A percentile compares a stretch with the other conserved stretches of the same genome.
Evolutionary conservation across 2,888 invertebrate genomes (phyloP).

Genomic region (Crematogaster levior): DNA sequence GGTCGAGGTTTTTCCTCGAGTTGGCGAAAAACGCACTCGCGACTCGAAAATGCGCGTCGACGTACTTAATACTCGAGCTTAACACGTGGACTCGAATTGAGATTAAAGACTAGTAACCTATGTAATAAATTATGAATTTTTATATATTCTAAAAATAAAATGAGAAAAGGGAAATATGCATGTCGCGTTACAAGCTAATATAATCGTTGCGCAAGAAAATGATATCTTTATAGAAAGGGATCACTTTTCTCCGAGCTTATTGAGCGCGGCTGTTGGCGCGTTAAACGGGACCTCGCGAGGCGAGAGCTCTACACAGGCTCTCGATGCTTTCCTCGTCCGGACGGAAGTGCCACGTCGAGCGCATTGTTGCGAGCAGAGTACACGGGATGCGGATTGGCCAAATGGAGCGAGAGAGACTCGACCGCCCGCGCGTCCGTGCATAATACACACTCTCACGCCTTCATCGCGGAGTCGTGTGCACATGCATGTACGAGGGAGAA

Average conservation of each 20-base stretch:
- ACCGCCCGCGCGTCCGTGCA: conserved; percentile 56
- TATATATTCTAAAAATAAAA: neutral
- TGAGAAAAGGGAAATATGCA: neutral
- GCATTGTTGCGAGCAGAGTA: conserved; percentile 76
- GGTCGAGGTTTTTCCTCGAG: conserved; percentile 72
- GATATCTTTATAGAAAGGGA: neutral
- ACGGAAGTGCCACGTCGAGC: conserved; percentile 80
- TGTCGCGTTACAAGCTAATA: neutral
- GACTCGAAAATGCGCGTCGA: neutral
- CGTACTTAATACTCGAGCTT: neutral
- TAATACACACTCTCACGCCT: conserved; percentile 56
- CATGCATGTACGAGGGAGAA: conserved; percentile 43
- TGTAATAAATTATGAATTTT: neutral
- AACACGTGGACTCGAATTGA: neutral
- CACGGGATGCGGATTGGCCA: conserved; percentile 75
- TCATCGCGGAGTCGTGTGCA: neutral
- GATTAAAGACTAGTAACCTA: no score
- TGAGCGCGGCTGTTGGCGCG: neutral
- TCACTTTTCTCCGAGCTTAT: neutral
- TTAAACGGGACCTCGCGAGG: conserved; percentile 23
- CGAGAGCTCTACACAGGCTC: conserved; percentile 46
- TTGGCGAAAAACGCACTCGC: conserved; percentile 36
- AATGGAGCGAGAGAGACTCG: conserved; percentile 75
- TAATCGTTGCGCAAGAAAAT: neutral
- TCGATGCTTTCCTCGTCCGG: conserved; percentile 72